Evolutionary conservation across 30 jellyfish, hydroid and myxozoan genomes (phyloP), one percentile per base, ranked within the genome.

Genomic region (Morbakka virulenta): DNA sequence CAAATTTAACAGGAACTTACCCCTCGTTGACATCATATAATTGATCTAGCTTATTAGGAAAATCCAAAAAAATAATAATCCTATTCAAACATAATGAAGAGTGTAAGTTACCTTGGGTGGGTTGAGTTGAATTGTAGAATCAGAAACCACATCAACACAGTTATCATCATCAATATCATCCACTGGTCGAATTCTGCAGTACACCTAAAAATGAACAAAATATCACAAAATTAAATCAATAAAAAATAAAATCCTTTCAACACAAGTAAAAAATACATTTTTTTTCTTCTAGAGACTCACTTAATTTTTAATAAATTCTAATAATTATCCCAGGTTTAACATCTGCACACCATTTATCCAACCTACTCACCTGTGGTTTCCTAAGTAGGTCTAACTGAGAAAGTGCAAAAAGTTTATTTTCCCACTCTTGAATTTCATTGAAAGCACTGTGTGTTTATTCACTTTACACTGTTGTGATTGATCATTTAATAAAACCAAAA

Each of bases 161-260:
- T 92, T 22, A 53, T 91, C 98, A 13, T 76, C 96, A 53, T 82
- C 87, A 50, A 41, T 74, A 4, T 61, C 82, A 41, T 64, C 81
- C 1, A 75, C 66, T 9, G 98, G 98, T 25, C 91, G 66, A 26
- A 91, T 70, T 23, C 98, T 79, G 77, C 98, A 91, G 32, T 76
- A 84, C 35, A 91, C 97, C 97, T 89, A 57, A 22, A 48, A 83
- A 2, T 21, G 34, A 47, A 17, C 11, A 13, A 21, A 61, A 27
- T 0, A 13, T 9, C 11, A 21, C 28, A 2, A 61, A 28, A 12
- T 11, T 0, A 50, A 29, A 1, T 14, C 29, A 28, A 50, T 24
- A 3, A 0, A 2, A 13, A 21, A 26, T n/a, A n/a, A n/a, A n/a
- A n/a, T n/a, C n/a, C n/a, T n/a, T 17, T 14, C 20, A 62, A 62